Base-by-base conservation (phyloP, 2,888 invertebrate species). In the Habrosyne pyritoides region DNA sequence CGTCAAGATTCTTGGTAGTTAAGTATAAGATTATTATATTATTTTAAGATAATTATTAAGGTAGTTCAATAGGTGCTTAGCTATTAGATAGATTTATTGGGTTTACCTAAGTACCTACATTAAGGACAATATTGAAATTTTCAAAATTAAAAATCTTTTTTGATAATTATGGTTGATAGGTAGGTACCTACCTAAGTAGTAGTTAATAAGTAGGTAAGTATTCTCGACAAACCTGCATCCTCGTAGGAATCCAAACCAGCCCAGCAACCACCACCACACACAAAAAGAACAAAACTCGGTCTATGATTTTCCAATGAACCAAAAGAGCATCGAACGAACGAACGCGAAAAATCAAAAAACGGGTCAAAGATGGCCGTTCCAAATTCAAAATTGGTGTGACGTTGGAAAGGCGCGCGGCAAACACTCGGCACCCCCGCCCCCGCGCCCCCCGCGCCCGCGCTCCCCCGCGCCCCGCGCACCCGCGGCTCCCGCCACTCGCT, bases 381-480 rank as follows among this genome's bases (percentile, higher is more conserved):
- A 69, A 75, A 74, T 79, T 80, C 82, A 71, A 82, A 86, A 84
- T 84, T 83, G 82, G 81, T 86, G 83, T 86, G 88, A 85, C 87
- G 85, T 77, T 73, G 77, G 86, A 88, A 89, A 86, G 87, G 79
- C 88, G 83, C 74, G 73, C 87, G 84, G 79, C 81, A 84, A 50
- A 86, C 66, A 57, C 61, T 42, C 42, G 42, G 7, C 42, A 18
- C 42, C 8, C 5, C 18, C 42, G n/a, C n/a, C 42, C 14, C 10
- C 33, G 24, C 24, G 24, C 3, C 24, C 24, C 24, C 24, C 24
- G 24, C 33, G 2, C 33, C 12, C 61, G 53, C 59, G 61, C 63
- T 66, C 59, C 64, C 64, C 56, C 56, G 54, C 58, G 59, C 62
- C 56, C 60, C 61, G 59, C 57, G 55, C 62, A 59, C 60, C 50